Base-by-base conservation (phyloP, 2,113 vertebrate genomes). In the Trichechus manatus region DNA sequence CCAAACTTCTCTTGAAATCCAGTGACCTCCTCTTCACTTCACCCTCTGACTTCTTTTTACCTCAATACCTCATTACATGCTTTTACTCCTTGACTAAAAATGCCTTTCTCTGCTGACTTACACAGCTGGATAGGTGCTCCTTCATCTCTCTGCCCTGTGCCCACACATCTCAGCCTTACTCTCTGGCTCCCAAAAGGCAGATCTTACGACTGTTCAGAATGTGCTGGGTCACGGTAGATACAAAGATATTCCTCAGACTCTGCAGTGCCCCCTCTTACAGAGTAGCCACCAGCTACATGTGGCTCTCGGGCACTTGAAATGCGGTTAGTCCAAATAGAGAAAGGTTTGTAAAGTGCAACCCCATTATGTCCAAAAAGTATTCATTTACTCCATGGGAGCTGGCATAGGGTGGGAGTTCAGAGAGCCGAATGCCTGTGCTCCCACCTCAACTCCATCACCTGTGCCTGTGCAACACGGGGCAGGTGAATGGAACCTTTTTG, bases 111-210 rank as follows among this genome's bases (percentile, higher is more conserved):
- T 50, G 47, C 29, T 25, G 53, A 87, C 22, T 6, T 36, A 2
- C 1, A 9, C 70, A 1, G 4, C 6, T 1, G 6, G 19, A 9
- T 20, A 27, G 68, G 19, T n/a, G 27, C 0, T 47, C 33, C 79
- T 81, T 14, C 1, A 39, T 0, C 63, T 29, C 1, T 15, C 36
- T 33, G 23, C 44, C n/a, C 27, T 74, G 19, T 1, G 4, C 6
- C 29, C 9, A 10, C 15, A 22, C 11, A 44, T 29, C 25, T 36
- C 36, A 33, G 61, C 3, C 0, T 20, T 29, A 47, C 22, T 82
- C 64, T 50, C 27, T 22, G 68, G 44, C 63, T 84, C 61, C 36
- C n/a, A 50, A 27, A 66, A 47, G 17, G n/a, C 27, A 96, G 53
- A n/a, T 9, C n/a, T 39, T 1, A 7, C 14, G 25, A 36, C 36